Conservation (phyloP, 2,888 invertebrate species). For the Quadriops clusia region DNA sequence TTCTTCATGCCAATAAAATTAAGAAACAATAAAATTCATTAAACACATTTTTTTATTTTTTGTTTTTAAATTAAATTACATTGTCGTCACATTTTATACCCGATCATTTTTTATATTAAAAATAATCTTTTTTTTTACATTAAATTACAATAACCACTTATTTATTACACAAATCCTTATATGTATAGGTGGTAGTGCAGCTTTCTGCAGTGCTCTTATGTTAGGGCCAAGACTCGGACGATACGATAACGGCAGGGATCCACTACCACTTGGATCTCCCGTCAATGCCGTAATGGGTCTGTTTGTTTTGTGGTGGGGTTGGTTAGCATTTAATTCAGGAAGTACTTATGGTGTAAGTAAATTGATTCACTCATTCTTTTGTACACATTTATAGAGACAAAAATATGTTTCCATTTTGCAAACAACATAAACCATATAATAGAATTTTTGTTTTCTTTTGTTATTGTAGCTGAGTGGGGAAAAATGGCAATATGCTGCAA, state of each 20-base stretch:
- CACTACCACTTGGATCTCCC: constrained; percentile 73
- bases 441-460: constrained; percentile 11
- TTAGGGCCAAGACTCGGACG: constrained; percentile 78
- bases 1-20: no score
- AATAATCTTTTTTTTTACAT: constrained; percentile 1
- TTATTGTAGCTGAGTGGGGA: constrained; percentile 53
- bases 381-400: constrained; percentile 2
- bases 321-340: constrained; percentile 92
- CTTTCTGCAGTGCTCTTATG: constrained; percentile 81
- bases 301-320: constrained; percentile 94
- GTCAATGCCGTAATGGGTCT: constrained; percentile 86
- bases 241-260: constrained; percentile 63
- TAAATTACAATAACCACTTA: not conserved
- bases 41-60: no score
- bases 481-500: constrained; percentile 85
- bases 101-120: not conserved
- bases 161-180: not conserved
- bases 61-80: no score
- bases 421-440: not conserved
- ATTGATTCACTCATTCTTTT: constrained; percentile 10
- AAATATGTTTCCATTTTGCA: constrained; percentile 3
- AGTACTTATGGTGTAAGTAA: constrained; percentile 63
- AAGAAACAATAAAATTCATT: no score
- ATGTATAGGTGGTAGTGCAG: constrained; percentile 51
- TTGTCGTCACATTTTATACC: no score